Evolutionary conservation across 2,888 invertebrate genomes (phyloP).

Genomic region (Athrips mouffetella): DNA sequence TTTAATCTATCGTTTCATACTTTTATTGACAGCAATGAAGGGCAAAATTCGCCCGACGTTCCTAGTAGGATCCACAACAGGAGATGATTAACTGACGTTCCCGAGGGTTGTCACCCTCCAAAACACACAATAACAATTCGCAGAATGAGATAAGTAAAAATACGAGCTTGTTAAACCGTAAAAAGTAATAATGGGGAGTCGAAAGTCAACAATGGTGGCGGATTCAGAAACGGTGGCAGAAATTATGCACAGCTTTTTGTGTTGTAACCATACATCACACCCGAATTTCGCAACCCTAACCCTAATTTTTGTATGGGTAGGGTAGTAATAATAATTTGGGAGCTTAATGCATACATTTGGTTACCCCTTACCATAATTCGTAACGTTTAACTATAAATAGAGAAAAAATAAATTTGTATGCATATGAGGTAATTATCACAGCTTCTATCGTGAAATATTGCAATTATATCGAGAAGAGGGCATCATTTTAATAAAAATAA

Average conservation of each 20-base stretch:
- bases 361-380: conserved; percentile 17
- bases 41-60: not conserved
- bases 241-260: conserved; percentile 53
- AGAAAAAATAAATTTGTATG: not conserved
- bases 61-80: conserved; percentile 6
- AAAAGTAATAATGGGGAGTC: conserved; percentile 73
- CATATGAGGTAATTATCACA: not conserved
- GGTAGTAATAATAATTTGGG: conserved; percentile 16
- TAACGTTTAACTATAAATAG: not conserved
- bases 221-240: conserved; percentile 45
- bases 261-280: conserved; percentile 26
- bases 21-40: not conserved
- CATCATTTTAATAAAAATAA: no score
- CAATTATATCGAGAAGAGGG: no score
- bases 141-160: conserved; percentile 74
- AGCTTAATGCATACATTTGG: conserved; percentile 18
- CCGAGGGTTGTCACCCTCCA: conserved; percentile 53
- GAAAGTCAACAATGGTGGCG: conserved; percentile 69
- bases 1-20: no score
- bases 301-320: conserved; percentile 8
- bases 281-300: conserved; percentile 18
- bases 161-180: conserved; percentile 77
- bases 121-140: conserved; percentile 68
- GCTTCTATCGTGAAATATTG: no score
- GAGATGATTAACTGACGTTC: conserved; percentile 33